A percentile compares a stretch with the other conserved stretches of the same genome.
These are phyloP conservation scores for Ailurus styani DNA, from an alignment of 2,113 vertebrate genomes.

Conservation along the genomic window DNA sequence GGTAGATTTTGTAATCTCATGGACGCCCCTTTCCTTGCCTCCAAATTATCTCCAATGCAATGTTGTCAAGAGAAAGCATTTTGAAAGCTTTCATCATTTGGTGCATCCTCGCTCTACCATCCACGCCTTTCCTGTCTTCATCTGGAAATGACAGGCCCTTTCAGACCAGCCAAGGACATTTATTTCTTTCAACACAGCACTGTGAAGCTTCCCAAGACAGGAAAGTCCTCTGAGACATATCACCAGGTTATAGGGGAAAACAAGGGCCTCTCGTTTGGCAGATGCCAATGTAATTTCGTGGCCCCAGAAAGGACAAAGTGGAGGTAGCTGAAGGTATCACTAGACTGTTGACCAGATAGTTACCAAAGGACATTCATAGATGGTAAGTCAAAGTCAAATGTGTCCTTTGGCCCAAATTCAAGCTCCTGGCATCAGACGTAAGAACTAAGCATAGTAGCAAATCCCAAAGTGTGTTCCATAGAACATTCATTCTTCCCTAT, in stretches of 20 bases:
- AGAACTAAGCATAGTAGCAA: not conserved
- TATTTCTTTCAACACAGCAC: not conserved
- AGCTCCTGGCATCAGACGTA: not conserved
- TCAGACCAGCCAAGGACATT: not conserved
- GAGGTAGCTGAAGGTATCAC: not conserved
- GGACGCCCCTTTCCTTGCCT: not conserved
- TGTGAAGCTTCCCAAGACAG: not conserved
- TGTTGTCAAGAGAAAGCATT: not conserved
- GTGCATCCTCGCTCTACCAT: not conserved
- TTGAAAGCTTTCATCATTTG: not conserved
- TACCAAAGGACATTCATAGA: not conserved
- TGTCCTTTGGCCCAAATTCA: not conserved
- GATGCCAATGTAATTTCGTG: rapidly evolving
- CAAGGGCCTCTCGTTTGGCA: not conserved
- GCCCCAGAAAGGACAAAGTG: not conserved
- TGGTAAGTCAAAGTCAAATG: not conserved
- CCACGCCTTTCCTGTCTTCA: not conserved
- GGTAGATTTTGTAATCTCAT: not conserved
- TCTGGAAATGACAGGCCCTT: not conserved
- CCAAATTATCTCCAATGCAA: not conserved
- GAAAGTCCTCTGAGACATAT: not conserved
- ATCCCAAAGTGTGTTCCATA: not conserved
- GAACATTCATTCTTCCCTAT: not conserved
- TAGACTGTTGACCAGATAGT: not conserved
- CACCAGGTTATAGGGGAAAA: no score